A percentile compares a stretch with the other conserved stretches of the same genome.
Conservation (phyloP, 2,888 invertebrate genomes). For the Cynaeus angustus region DNA sequence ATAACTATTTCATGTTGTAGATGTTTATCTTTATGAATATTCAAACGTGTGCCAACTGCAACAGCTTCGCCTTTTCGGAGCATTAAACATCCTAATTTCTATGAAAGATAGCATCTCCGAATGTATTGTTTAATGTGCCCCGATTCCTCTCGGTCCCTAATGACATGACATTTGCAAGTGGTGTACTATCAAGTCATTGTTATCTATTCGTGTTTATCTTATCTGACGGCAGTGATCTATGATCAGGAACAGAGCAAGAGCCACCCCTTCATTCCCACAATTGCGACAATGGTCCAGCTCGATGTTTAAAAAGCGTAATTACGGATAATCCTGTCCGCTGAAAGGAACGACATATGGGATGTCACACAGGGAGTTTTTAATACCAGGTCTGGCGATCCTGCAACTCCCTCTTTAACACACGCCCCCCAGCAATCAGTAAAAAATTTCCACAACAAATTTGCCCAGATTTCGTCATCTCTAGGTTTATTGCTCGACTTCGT, state of each 20-base stretch:
- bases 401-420: not conserved
- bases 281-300: constrained; percentile 67
- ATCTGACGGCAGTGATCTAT: constrained; percentile 64
- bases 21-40: not conserved
- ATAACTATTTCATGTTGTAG: not conserved
- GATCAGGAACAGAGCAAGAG: constrained; percentile 50
- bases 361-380: constrained; percentile 59
- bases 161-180: constrained; percentile 60
- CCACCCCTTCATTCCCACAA: constrained; percentile 69
- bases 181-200: constrained; percentile 59
- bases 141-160: constrained; percentile 37
- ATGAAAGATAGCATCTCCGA: constrained; percentile 33
- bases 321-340: constrained; percentile 68
- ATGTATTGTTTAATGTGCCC: constrained; percentile 26
- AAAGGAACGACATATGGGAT: constrained; percentile 69
- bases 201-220: constrained; percentile 67
- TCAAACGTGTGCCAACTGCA: constrained; percentile 1
- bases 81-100: constrained; percentile 26
- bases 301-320: constrained; percentile 71
- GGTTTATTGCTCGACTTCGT: constrained; percentile 28
- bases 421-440: constrained; percentile 13
- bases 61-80: constrained; percentile 3
- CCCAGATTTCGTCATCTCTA: constrained; percentile 33
- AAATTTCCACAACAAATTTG: constrained; percentile 38
- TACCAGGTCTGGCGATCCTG: constrained; percentile 39